Conservation (phyloP, 2,113 vertebrate species). For the Vidua macroura region DNA sequence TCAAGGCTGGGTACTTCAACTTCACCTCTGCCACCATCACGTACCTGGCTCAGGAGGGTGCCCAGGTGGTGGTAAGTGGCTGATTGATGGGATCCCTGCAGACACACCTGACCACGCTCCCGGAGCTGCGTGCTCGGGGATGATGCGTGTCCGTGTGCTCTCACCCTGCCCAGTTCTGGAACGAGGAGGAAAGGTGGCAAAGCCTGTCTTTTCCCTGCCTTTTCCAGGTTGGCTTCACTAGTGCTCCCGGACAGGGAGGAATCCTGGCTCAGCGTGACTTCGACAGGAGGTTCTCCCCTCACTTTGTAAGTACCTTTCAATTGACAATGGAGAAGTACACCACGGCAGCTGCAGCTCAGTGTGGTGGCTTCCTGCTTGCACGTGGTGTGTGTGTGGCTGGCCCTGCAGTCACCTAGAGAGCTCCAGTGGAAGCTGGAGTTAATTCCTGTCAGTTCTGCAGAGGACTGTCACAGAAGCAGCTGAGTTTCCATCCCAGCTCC, state of each 20-base stretch:
- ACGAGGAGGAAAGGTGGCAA: background rate
- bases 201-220: background rate
- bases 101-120: background rate
- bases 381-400: background rate
- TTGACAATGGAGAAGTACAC: accelerated
- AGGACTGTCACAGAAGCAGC: no score
- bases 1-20: conserved; percentile 96
- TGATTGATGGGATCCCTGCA: background rate
- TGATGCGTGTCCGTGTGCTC: accelerated
- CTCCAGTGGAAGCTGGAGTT: background rate
- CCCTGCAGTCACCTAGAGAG: background rate
- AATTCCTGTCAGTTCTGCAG: background rate
- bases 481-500: background rate
- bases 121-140: accelerated
- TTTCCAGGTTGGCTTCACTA: conserved; percentile 88
- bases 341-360: background rate
- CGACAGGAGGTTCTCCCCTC: conserved; percentile 92
- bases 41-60: conserved; percentile 91
- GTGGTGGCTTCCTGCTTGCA: background rate
- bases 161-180: background rate
- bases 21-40: conserved; percentile 94
- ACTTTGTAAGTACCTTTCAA: conserved; percentile 82
- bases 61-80: conserved; percentile 86
- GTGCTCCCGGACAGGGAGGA: conserved; percentile 92
- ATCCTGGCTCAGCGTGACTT: conserved; percentile 95